A percentile compares a stretch with the other conserved stretches of the same genome.
phyloP scores from a whole-genome alignment of 1,140 invertebrate species.

The Ditylenchus dipsaci region DNA sequence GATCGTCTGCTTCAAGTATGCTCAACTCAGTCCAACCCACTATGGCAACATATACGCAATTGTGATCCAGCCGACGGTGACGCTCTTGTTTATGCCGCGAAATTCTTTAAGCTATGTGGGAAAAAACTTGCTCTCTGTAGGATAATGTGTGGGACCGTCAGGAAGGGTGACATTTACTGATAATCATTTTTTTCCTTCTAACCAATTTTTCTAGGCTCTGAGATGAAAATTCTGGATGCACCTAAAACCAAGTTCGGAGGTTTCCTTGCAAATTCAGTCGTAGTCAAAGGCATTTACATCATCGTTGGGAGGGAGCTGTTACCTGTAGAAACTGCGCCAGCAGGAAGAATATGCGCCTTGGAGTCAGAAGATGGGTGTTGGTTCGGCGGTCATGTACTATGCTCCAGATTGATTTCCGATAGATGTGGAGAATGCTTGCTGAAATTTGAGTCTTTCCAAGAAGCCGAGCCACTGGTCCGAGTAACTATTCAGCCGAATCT shows the following conservation, averaged over 20 bases:
- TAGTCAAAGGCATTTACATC: constrained; percentile 74
- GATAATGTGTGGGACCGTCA: constrained; percentile 46
- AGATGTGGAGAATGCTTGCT: not conserved
- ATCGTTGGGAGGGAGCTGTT: constrained; percentile 90
- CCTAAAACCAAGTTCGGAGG: not conserved
- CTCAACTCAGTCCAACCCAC: constrained; percentile 6
- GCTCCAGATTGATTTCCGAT: not conserved
- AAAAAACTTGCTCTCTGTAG: constrained; percentile 45
- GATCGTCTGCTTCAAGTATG: constrained; percentile 25
- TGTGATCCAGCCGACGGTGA: constrained; percentile 25
- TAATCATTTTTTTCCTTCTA: not conserved
- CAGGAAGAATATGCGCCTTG: constrained; percentile 78
- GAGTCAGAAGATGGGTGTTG: constrained; percentile 71
- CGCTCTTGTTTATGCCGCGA: constrained; percentile 30
- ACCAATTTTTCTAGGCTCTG: not conserved
- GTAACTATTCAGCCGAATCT: constrained; percentile 71
- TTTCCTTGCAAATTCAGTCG: constrained; percentile 48
- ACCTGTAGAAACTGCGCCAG: constrained; percentile 71
- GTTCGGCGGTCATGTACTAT: constrained; percentile 6
- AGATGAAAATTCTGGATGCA: not conserved
- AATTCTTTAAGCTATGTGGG: constrained; percentile 36
- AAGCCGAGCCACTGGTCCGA: constrained; percentile 79
- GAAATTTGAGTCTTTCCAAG: constrained; percentile 15
- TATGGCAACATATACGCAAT: constrained; percentile 1
- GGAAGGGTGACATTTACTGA: constrained; percentile 22